A percentile compares a stretch with the other conserved stretches of the same genome.
Evolutionary conservation across 30 jellyfish, hydroid and myxozoan species (phyloP).

Genomic region (Morbakka virulenta): DNA sequence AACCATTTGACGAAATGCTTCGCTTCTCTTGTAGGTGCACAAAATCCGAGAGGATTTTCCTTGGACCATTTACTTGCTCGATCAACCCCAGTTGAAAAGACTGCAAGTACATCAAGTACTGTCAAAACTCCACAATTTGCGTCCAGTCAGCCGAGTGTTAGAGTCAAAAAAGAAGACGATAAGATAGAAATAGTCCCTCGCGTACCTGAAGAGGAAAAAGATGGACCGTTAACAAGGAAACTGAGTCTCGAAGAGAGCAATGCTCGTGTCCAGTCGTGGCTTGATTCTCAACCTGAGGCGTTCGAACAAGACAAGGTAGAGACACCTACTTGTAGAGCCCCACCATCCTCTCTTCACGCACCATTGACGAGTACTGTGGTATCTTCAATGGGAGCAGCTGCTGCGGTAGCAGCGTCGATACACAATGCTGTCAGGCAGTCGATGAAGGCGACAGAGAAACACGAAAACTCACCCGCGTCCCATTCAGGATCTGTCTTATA

Average conservation of each 20-base stretch:
- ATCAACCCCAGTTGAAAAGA: neutral
- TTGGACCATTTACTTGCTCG: neutral
- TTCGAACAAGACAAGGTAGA: neutral
- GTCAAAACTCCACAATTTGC: neutral
- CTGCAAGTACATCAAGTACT: neutral
- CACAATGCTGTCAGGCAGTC: neutral
- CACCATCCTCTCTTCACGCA: neutral
- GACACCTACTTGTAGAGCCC: neutral
- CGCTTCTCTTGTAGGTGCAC: neutral
- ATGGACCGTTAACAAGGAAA: neutral
- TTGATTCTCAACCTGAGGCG: constrained; percentile 58
- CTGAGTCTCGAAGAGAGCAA: constrained; percentile 73
- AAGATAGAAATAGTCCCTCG: neutral
- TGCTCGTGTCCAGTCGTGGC: constrained; percentile 81
- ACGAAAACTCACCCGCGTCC: neutral
- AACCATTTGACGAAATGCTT: no score
- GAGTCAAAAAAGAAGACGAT: neutral
- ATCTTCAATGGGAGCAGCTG: neutral
- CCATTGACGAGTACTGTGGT: neutral
- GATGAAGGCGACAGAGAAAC: neutral
- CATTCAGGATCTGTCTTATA: neutral
- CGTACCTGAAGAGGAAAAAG: neutral
- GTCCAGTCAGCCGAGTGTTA: neutral
- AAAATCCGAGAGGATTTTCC: neutral
- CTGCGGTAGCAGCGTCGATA: neutral